Conservation (phyloP, 2,797 vertebrate species). For the Psittacula derbiana region DNA sequence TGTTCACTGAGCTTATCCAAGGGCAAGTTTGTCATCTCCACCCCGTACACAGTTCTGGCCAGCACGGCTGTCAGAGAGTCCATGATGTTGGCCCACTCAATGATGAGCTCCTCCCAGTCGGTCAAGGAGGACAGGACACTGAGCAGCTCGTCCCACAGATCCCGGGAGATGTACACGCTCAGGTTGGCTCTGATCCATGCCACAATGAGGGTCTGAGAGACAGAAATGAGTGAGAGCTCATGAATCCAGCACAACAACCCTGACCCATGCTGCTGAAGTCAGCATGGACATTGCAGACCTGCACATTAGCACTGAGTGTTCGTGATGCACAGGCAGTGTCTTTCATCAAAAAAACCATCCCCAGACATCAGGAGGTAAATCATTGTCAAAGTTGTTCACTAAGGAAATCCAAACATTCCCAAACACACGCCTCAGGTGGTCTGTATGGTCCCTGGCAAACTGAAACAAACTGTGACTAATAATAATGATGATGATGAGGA, state of each 20-base stretch:
- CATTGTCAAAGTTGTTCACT: background rate
- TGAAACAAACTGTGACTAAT: background rate
- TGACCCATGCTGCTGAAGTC: background rate
- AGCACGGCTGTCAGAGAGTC: slow-evolving; percentile 94
- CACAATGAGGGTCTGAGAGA: slow-evolving; percentile 92
- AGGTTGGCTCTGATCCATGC: slow-evolving; percentile 97
- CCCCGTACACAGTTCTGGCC: slow-evolving; percentile 90
- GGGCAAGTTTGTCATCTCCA: slow-evolving; percentile 94
- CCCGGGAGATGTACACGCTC: slow-evolving; percentile 93
- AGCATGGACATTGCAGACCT: accelerated
- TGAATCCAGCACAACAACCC: background rate
- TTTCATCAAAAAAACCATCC: background rate
- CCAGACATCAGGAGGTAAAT: background rate
- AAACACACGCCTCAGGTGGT: background rate
- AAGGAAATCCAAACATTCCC: background rate
- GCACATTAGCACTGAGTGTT: accelerated
- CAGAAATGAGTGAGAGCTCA: background rate
- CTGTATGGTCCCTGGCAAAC: background rate
- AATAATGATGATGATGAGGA: background rate
- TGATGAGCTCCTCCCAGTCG: slow-evolving; percentile 95
- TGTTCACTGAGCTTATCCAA: slow-evolving; percentile 98
- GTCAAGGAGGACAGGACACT: slow-evolving; percentile 91
- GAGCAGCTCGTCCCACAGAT: slow-evolving; percentile 97
- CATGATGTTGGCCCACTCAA: slow-evolving; percentile 97
- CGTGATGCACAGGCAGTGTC: accelerated